Base-by-base conservation (phyloP, 1,140 invertebrate genomes). In the Brachionus rotundiformis region DNA sequence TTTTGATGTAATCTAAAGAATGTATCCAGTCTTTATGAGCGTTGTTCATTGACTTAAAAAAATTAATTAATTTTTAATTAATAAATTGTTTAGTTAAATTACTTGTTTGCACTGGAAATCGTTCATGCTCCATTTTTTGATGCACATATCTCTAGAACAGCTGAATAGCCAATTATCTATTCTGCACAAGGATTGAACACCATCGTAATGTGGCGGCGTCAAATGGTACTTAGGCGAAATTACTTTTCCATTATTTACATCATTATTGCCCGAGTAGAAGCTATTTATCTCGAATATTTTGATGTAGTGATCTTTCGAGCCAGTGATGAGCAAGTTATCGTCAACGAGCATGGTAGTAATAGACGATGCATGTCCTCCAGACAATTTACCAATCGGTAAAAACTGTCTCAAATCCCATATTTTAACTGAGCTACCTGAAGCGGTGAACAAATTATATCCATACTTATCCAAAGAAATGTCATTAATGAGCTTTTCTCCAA, bases 1-100 rank as follows among this genome's bases (percentile, higher is more conserved):
- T 89, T 54, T 91, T 91, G 82, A 93, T 89, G 85, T 91, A 91
- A 81, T 90, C 89, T 83, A 95, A 87, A 27, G 93, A 93, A 85
- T 92, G 92, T 71, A 95, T 92, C 94, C 94, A 95, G 86, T 94
- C 93, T 87, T 93, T 93, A 87, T 95, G 94, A 39, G 93, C 94
- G 87, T 93, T 92, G 86, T 93, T 94, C 19, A 94, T 86, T 31
- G 92, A 93, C 90, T 94, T 89, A 27, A 90, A 85, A 82, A 59
- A 83, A n/a, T 82, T 75, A 19, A 27, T 49, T 49, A 23, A 16
- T 4, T 23, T 39, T 8, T 1, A 39, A 68, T 16, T 68, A n/a
- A 5, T 39, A 5, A 11, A 36, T 33, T 7, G 36, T 63, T n/a
- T 44, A 36, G 7, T 86, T 87, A 85, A n/a, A 3, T 41, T 86